These are phyloP conservation scores for Bellardia bayeri DNA, from an alignment of 2,888 invertebrate genomes.

Conservation along the genomic window DNA sequence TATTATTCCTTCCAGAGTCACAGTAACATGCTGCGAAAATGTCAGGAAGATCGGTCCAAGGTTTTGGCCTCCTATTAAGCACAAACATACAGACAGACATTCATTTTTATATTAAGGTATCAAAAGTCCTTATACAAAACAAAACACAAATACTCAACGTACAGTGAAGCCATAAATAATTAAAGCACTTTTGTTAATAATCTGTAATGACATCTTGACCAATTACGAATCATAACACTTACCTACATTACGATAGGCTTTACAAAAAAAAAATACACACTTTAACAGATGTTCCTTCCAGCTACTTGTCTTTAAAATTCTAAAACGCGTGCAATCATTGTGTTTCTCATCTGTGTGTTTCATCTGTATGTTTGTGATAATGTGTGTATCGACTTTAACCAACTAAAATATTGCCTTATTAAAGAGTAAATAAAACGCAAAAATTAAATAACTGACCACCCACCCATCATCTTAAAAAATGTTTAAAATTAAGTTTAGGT, in stretches of 20 bases:
- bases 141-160: background rate
- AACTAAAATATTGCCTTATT: background rate
- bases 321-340: slow-evolving; percentile 57
- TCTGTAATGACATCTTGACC: background rate
- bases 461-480: slow-evolving; percentile 21
- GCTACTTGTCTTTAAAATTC: slow-evolving; percentile 61
- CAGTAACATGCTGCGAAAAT: too few species aligned
- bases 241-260: background rate
- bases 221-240: slow-evolving; percentile 35
- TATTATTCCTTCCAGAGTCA: too few species aligned
- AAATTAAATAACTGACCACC: slow-evolving; percentile 60
- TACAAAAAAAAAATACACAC: background rate
- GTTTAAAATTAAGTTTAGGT: slow-evolving; percentile 44
- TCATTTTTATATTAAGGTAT: too few species aligned
- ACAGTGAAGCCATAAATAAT: slow-evolving; percentile 32
- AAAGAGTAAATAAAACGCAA: background rate
- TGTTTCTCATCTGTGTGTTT: background rate
- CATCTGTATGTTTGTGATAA: background rate
- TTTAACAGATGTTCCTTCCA: slow-evolving; percentile 38
- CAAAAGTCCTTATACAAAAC: too few species aligned
- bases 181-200: background rate
- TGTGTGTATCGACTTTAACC: background rate
- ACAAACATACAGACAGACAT: too few species aligned
- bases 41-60: too few species aligned
- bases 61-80: too few species aligned